Conservation (phyloP, 2,797 vertebrate species). For the Parauchenoglanis ngamensis region DNA sequence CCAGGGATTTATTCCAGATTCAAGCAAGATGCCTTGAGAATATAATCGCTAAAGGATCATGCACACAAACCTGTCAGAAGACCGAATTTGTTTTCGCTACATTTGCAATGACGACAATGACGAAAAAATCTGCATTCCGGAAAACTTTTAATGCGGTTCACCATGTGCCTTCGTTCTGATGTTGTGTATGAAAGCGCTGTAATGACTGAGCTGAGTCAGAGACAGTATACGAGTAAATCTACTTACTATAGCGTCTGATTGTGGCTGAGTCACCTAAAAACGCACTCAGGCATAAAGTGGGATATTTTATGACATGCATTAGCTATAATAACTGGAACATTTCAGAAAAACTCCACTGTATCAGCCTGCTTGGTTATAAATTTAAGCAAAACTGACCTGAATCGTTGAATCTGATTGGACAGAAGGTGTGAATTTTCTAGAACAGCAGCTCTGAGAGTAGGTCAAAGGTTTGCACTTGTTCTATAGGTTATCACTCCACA, state of each 20-base stretch:
- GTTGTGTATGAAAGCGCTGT: neutral
- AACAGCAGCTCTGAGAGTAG: neutral
- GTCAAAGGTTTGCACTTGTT: neutral
- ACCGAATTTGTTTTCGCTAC: neutral
- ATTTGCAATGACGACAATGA: neutral
- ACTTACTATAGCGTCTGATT: neutral
- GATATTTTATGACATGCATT: neutral
- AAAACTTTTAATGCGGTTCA: no score
- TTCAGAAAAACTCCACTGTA: neutral
- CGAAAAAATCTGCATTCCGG: neutral
- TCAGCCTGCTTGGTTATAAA: neutral
- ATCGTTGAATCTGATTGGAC: neutral
- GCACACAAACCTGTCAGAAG: neutral
- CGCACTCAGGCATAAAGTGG: neutral
- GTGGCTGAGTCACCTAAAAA: neutral
- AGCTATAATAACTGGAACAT: neutral
- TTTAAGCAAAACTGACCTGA: neutral
- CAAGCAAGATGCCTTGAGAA: neutral
- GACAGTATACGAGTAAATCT: neutral
- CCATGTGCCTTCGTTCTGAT: neutral
- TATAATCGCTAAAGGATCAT: neutral
- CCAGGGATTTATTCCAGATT: neutral
- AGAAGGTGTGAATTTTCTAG: neutral
- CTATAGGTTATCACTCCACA: neutral
- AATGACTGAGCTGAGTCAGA: neutral